Base-by-base conservation (phyloP, 1,140 invertebrate genomes). In the Caenorhabditis inopinata region DNA sequence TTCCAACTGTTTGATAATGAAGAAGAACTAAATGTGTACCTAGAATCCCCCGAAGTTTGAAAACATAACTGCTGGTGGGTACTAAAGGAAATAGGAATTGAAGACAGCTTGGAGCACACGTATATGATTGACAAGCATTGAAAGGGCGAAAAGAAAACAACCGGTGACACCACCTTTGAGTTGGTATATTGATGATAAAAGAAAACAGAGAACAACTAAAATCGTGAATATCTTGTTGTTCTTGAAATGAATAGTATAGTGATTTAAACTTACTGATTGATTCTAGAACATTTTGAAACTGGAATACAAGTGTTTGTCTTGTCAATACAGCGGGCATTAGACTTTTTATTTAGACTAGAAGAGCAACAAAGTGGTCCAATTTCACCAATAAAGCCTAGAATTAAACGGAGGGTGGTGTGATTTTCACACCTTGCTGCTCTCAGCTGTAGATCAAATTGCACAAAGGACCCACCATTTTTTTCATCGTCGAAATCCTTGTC, bases 401-500 rank as follows among this genome's bases (percentile, higher is more conserved):
- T 68, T 68, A 68, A 29, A 38, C 29, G 32, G 58, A 68, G 58
- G 58, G 58, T 68, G 58, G 58, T 68, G 58, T 68, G 16, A 4
- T 21, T 68, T 68, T 68, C 58, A 68, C 58, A 68, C 58, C 21
- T 38, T 42, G 58, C n/a, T 68, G 58, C 58, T 38, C 58, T 16
- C 58, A 38, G 12, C 38, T 23, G 27, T 68, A 38, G 58, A 38
- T 68, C 58, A 68, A 68, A 68, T 68, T 32, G 58, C 38, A 68
- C 58, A 42, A 51, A 32, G n/a, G n/a, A 68, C 58, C 58, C 32
- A 68, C 58, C 58, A 68, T 32, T 68, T 68, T 68, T 68, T 68
- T 68, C 58, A 68, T 68, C 58, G 58, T 68, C 58, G 32, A 68
- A 68, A 7, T 68, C 58, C 18, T 68, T 68, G 58, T 68, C 58